These are phyloP conservation scores for Rosalia funebris DNA, from an alignment of 2,888 invertebrate species.

Conservation along the genomic window DNA sequence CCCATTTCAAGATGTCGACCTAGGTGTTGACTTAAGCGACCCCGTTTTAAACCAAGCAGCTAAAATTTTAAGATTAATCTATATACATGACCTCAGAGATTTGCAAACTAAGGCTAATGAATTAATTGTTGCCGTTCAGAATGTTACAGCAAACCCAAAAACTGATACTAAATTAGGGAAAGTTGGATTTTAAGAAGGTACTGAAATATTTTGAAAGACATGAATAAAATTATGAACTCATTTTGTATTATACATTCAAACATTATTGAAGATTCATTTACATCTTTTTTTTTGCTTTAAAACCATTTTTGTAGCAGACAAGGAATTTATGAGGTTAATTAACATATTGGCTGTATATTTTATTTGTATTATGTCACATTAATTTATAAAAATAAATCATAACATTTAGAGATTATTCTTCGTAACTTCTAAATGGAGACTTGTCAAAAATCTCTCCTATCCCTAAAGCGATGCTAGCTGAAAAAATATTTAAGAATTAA, in stretches of 20 bases:
- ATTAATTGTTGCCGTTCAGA: slow-evolving; percentile 91
- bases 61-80: slow-evolving; percentile 81
- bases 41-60: slow-evolving; percentile 75
- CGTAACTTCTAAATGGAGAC: slow-evolving; percentile 58
- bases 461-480: slow-evolving; percentile 55
- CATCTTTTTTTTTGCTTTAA: no score
- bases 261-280: no score
- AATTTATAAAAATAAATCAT: no score
- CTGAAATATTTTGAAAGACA: no score
- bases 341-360: no score
- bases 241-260: no score
- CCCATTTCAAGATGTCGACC: slow-evolving; percentile 74
- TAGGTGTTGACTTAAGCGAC: slow-evolving; percentile 76
- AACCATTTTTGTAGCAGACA: no score
- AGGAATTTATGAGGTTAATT: no score
- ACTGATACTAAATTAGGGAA: slow-evolving; percentile 94
- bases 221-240: no score
- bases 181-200: slow-evolving; percentile 76
- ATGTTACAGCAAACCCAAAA: slow-evolving; percentile 94
- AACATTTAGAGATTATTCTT: no score
- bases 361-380: no score
- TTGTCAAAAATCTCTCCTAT: slow-evolving; percentile 58
- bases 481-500: slow-evolving; percentile 38
- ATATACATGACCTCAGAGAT: slow-evolving; percentile 84
- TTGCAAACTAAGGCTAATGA: slow-evolving; percentile 95